Base-by-base conservation (phyloP, 1,140 invertebrate species). In the Megalopta genalis region DNA sequence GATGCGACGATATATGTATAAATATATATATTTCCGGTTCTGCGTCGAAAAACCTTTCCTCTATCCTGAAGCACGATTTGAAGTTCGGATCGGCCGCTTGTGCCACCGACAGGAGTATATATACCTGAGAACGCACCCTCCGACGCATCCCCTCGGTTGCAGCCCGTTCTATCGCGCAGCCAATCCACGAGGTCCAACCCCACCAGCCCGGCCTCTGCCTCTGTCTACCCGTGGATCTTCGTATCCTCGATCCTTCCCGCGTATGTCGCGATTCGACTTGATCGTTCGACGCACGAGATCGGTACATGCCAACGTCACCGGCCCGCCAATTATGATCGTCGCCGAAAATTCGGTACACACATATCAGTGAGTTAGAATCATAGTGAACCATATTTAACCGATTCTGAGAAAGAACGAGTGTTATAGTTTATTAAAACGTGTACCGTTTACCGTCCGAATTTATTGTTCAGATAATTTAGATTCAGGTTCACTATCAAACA, bases 51-150 rank as follows among this genome's bases (percentile, higher is more conserved):
- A 66, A 23, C 9, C 1, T 16, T 63, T 37, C 57, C 57, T 46
- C 14, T 65, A 60, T 68, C 65, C 62, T 27, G 39, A 21, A 25
- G 57, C 77, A 77, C 60, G 75, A 82, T 84, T 81, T 77, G 63
- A 59, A 76, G 81, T 74, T 81, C 71, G 49, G 65, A 86, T 87
- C 78, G 69, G 60, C 64, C 69, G 74, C 75, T 86, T 46, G 62
- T 42, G 59, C 52, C 62, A 39, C 62, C 68, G 75, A 71, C 82
- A 49, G 67, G 77, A 81, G 81, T 81, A 83, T 87, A 86, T 87
- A 87, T 86, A 87, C 86, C 83, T 84, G 75, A 42, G 66, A 77
- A 87, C 75, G 73, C 79, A 88, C 81, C 85, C 85, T 83, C 72
- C 74, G 54, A 80, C 78, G 83, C 86, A 88, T 76, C 86, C 86